These are phyloP conservation scores for Serripes groenlandicus DNA, from an alignment of 2,888 invertebrate species.

Conservation along the genomic window DNA sequence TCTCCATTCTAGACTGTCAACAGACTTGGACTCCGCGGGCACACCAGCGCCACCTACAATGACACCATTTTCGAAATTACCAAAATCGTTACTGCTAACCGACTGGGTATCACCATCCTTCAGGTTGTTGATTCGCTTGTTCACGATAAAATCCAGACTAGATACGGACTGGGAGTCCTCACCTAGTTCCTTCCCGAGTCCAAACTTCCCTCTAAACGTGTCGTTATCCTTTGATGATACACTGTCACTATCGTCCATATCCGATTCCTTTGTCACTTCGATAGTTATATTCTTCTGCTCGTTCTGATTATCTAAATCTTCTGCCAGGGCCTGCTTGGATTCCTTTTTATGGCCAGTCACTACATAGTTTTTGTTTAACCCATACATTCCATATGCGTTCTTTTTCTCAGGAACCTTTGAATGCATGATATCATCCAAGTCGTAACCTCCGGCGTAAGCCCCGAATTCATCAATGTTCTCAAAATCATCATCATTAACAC, in stretches of 20 bases:
- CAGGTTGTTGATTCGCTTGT: slow-evolving; percentile 64
- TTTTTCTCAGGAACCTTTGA: slow-evolving; percentile 57
- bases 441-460: slow-evolving; percentile 77
- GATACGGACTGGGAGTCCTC: slow-evolving; percentile 84
- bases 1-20: slow-evolving; percentile 83
- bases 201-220: slow-evolving; percentile 53
- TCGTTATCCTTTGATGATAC: slow-evolving; percentile 67
- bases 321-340: neutral
- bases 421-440: slow-evolving; percentile 76
- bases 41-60: neutral
- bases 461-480: slow-evolving; percentile 76
- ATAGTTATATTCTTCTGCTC: slow-evolving; percentile 40
- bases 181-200: slow-evolving; percentile 49
- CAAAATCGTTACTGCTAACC: slow-evolving; percentile 78
- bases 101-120: slow-evolving; percentile 71
- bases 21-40: slow-evolving; percentile 80
- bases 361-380: slow-evolving; percentile 55
- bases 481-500: slow-evolving; percentile 69
- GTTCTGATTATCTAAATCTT: neutral
- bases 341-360: slow-evolving; percentile 52
- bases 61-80: slow-evolving; percentile 64
- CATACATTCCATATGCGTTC: slow-evolving; percentile 65
- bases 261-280: slow-evolving; percentile 47
- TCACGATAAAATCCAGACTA: slow-evolving; percentile 81
- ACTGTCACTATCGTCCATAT: slow-evolving; percentile 66